Base-by-base conservation (phyloP, 2,797 vertebrate genomes). In the Enteromius argenteus region DNA sequence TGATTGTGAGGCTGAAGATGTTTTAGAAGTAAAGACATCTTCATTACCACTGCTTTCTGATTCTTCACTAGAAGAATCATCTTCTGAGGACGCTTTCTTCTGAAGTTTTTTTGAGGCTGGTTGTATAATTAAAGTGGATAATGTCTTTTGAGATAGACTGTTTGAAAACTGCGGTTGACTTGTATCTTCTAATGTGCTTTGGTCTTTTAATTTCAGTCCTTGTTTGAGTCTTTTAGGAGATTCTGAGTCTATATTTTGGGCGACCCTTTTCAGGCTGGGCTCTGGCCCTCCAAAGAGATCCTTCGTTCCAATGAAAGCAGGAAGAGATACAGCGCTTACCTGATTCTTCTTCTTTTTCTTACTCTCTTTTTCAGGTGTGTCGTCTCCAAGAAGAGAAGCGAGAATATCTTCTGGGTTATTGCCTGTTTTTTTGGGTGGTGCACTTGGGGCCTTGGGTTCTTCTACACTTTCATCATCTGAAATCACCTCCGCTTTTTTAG, bases 401-500 rank as follows among this genome's bases (percentile, higher is more conserved):
- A 99, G 86, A 86, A 98, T 96, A 64, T 98, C 96, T 39, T 97
- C 95, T 2, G 98, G 97, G 35, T 73, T 90, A 62, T 92, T 94
- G 14, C 90, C 93, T 23, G 88, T 93, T 88, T 81, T 95, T 78
- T 87, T 75, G 53, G 44, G 37, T 2, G 11, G 30, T 3, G 0
- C 0, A 49, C 8, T 15, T 78, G n/a, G 11, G 2, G 49, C 15
- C 81, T 35, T 11, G 42, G 56, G 66, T 84, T 68, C 60, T 44
- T 23, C 58, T 6, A 6, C 64, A 10, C 84, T 62, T 23, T 86
- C 84, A 0, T 69, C 75, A 11, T 85, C 82, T 21, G 84, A 37
- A 15, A 39, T 17, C 49, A 83, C 84, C 6, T 79, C 80, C 7
- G 79, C 32, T 4, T 86, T 80, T 78, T 90, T 90, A 21, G 93